A percentile compares a stretch with the other conserved stretches of the same genome.
These are phyloP conservation scores for Enteromius argenteus DNA, from an alignment of 2,797 vertebrate species.

Conservation along the genomic window DNA sequence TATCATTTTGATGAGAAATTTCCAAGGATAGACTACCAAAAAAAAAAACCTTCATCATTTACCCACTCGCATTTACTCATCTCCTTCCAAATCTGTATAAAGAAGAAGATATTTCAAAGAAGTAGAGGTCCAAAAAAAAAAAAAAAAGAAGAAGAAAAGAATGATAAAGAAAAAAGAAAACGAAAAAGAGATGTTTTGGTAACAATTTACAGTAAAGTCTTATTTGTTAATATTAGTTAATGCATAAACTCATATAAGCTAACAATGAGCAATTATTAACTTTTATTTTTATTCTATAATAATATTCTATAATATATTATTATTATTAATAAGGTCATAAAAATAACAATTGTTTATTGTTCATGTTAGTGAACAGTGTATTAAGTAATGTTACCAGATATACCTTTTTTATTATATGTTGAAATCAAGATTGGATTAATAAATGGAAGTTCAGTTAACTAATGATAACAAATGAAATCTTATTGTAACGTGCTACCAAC, in stretches of 20 bases:
- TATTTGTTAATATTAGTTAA: neutral
- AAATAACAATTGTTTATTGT: neutral
- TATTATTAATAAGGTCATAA: neutral
- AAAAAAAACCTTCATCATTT: neutral
- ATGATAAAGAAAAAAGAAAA: neutral
- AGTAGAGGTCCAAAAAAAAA: neutral
- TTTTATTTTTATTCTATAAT: neutral
- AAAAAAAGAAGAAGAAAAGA: neutral
- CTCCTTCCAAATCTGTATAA: neutral
- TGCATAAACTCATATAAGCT: neutral
- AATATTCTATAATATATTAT: too few relatives aligned
- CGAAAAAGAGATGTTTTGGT: neutral
- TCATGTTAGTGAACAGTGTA: neutral
- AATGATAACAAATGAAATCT: neutral
- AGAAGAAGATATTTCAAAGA: neutral
- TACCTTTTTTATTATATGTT: neutral
- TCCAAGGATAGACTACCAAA: neutral
- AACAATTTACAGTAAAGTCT: neutral
- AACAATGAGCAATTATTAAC: neutral
- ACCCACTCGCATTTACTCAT: neutral
- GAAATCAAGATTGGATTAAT: neutral
- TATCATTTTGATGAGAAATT: neutral
- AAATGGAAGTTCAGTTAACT: neutral
- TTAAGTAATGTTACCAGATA: neutral
- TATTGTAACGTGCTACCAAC: neutral